Base-by-base conservation (phyloP, 2,113 vertebrate genomes). In the Erythrolamprus reginae region DNA sequence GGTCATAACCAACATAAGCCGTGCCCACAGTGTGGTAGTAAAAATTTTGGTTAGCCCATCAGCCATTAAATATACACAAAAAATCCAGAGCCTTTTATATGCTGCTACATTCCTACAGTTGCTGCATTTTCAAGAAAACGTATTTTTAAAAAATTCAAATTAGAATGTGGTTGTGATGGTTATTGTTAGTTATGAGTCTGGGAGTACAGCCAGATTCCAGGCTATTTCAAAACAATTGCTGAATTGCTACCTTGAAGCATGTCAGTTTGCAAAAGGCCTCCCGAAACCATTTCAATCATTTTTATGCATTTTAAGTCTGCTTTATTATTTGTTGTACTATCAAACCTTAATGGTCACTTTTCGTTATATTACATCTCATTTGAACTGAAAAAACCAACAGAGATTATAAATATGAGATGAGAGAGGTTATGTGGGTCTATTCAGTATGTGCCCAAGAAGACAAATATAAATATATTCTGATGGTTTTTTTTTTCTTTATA, bases 61-160 rank as follows among this genome's bases (percentile, higher is more conserved):
- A 91, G 93, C 87, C 89, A 88, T 88, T 58, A 92, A 93, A 77
- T 92, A 4, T 94, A 90, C 83, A 90, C 56, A 93, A 84, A 58
- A 23, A 24, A 82, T 89, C 82, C 91, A 28, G 33, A 89, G 52
- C 91, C 45, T 47, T 23, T 92, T 77, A 86, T 77, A 94, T 92
- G 90, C 89, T 92, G 89, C 89, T 12, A 8, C 85, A n/a, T 52
- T 91, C 89, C 48, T 13, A 13, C 52, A n/a, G 90, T 88, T 92
- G 65, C 82, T 89, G 84, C 9, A 86, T 26, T 84, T 92, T 87
- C 51, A 89, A 89, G 52, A 50, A 77, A 77, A 38, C 9, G 70
- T 77, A 42, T 77, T 77, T 21, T 10, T 23, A 58, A n/a, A 83
- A 53, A 89, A 88, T 51, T 50, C 26, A 45, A 90, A 51, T 56